These are phyloP conservation scores for Protophormia terraenovae DNA, from an alignment of 2,888 invertebrate species.

Conservation along the genomic window DNA sequence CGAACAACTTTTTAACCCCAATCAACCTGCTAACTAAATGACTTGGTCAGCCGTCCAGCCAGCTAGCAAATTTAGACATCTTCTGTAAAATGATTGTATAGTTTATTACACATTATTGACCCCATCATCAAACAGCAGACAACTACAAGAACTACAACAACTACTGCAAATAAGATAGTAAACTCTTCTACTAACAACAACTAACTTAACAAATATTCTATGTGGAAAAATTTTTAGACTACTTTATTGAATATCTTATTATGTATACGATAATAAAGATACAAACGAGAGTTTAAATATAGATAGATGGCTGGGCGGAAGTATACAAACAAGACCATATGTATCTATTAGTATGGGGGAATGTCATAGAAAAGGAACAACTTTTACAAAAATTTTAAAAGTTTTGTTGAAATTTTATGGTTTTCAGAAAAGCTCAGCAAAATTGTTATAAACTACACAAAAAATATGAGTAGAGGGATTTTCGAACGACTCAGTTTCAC, in stretches of 20 bases:
- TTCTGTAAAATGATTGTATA: constrained; percentile 3
- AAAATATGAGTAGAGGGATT: no score
- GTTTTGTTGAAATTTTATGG: neutral
- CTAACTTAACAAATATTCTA: neutral
- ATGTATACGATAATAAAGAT: neutral
- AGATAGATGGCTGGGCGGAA: neutral
- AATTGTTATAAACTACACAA: no score
- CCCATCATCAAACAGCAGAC: constrained; percentile 32
- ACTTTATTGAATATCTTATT: constrained; percentile 18
- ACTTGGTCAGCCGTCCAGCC: neutral
- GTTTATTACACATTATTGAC: constrained; percentile 64
- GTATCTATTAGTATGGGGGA: neutral
- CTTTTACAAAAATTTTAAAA: constrained; percentile 40
- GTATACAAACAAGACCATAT: neutral
- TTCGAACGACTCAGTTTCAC: no score
- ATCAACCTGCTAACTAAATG: constrained; percentile 28
- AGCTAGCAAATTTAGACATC: neutral
- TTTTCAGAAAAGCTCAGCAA: neutral
- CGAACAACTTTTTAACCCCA: constrained; percentile 43
- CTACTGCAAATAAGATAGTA: constrained; percentile 2
- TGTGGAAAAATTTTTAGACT: neutral
- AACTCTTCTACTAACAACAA: neutral
- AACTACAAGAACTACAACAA: neutral
- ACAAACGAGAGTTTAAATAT: neutral
- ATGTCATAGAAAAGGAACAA: neutral